Base-by-base conservation (phyloP, 2,888 invertebrate species). In the Napeogenes inachia region DNA sequence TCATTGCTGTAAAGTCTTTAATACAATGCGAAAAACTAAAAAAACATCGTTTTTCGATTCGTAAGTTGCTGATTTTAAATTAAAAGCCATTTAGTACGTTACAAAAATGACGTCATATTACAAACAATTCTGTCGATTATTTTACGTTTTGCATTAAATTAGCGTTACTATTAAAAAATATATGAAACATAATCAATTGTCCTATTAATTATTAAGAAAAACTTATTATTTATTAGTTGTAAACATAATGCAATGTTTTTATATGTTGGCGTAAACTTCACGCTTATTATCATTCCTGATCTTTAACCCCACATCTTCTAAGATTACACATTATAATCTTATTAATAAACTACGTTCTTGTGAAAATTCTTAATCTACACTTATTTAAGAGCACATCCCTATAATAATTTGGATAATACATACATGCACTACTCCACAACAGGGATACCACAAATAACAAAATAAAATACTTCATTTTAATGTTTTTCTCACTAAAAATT, bases 401-500 rank as follows among this genome's bases (percentile, higher is more conserved):
- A 21, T 21, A 21, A 21, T 21, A 21, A 21, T 21, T 21, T 21
- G n/a, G 50, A 30, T 30, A 6, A 54, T 62, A 68, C 65, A 35
- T 59, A 70, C 70, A 59, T 54, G 62, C 65, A 54, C 45, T 63
- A 30, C 46, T 61, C 61, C 61, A 71, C 6, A 69, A 13, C 55
- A 62, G 56, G 45, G 65, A 42, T 12, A 67, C 63, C 53, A 56
- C 32, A 10, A 68, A 59, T 8, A 69, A 45, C 45, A 57, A 38
- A 56, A 63, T 57, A n/a, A 70, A 56, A 45, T 62, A 60, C 60
- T 68, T 69, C 70, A 71, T 71, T 61, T 61, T 63, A 56, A 45
- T 55, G 30, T 38, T 59, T 57, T 59, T 59, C 56, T n/a, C 61
- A 54, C 35, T 32, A 58, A 35, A 35, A 57, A 56, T 32, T 56